Conservation (phyloP, 2,888 invertebrate genomes). For the Lysandra coridon region DNA sequence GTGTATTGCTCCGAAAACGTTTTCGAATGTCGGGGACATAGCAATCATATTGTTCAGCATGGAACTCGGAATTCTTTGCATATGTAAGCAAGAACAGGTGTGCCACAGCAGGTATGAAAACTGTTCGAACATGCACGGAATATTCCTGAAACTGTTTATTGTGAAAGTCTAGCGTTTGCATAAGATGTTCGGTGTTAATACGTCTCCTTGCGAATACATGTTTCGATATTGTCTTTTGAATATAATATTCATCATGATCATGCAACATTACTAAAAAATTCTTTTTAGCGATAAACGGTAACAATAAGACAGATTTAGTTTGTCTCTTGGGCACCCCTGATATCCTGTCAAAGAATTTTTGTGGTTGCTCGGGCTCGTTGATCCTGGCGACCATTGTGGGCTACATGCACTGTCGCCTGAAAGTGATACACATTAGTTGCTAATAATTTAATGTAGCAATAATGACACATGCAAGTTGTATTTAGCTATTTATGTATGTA, state of each 20-base stretch:
- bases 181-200: neutral
- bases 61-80: conserved; percentile 17
- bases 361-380: no score
- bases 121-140: conserved; percentile 8
- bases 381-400: no score
- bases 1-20: neutral
- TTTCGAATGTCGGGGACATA: neutral
- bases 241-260: neutral
- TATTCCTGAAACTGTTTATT: conserved; percentile 1
- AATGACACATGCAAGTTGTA: no score
- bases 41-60: conserved; percentile 17
- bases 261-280: no score
- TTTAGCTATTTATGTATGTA: no score
- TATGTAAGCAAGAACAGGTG: conserved; percentile 21
- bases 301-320: no score
- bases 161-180: neutral
- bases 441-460: no score
- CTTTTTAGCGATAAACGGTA: no score
- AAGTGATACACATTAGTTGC: no score
- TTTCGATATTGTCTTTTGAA: neutral
- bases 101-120: conserved; percentile 9
- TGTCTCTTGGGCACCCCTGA: no score
- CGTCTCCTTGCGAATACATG: neutral
- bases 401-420: no score
- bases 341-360: no score